phyloP scores from a whole-genome alignment of 1,140 invertebrate species.

The Diuraphis noxia region DNA sequence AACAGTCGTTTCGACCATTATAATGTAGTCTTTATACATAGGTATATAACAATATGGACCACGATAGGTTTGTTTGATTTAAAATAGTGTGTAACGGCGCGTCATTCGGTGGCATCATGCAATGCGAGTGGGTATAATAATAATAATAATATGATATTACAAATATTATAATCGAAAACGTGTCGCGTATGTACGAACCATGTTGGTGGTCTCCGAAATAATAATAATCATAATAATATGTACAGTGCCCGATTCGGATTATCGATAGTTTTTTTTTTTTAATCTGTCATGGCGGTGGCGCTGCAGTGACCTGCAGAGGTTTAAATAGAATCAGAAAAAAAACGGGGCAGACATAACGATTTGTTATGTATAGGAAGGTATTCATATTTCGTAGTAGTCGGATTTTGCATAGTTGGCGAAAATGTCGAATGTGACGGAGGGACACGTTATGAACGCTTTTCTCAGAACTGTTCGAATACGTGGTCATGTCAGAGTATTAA shows the following conservation, averaged over 20 bases:
- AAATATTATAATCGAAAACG: conserved; percentile 3
- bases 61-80: neutral
- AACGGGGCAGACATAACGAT: neutral
- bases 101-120: neutral
- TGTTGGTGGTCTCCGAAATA: neutral
- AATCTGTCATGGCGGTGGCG: neutral
- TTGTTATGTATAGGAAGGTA: neutral
- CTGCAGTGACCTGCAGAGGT: neutral
- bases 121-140: neutral
- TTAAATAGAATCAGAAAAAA: neutral
- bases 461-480: neutral
- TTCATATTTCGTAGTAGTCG: neutral
- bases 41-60: neutral
- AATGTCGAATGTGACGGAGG: neutral
- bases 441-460: neutral
- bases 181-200: neutral
- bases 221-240: neutral
- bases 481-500: neutral
- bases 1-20: neutral
- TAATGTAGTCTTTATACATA: neutral
- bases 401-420: neutral
- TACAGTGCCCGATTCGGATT: neutral
- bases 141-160: neutral
- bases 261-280: neutral
- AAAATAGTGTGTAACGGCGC: neutral